Evolutionary conservation across 2,797 vertebrate genomes (phyloP).

Genomic region (Cyprinella venusta): DNA sequence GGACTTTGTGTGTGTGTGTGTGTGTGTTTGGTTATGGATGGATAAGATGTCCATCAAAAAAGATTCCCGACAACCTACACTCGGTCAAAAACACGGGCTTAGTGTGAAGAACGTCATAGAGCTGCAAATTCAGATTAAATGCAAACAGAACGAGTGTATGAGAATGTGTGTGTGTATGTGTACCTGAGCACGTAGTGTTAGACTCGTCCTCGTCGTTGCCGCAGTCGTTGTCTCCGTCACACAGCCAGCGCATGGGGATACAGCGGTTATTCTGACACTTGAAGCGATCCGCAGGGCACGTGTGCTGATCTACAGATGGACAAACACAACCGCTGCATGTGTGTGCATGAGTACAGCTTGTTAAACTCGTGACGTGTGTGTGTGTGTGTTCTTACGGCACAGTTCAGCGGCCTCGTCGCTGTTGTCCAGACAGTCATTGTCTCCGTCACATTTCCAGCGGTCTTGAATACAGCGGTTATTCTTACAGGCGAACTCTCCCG

Average conservation of each 20-base stretch:
- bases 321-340: not conserved
- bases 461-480: slow-evolving; percentile 94
- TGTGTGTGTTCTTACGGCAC: slow-evolving; percentile 82
- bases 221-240: slow-evolving; percentile 95
- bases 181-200: slow-evolving; percentile 92
- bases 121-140: slow-evolving; percentile 50
- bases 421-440: slow-evolving; percentile 96
- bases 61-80: too few relatives aligned
- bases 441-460: slow-evolving; percentile 93
- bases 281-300: slow-evolving; percentile 93
- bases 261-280: slow-evolving; percentile 98
- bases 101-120: not conserved
- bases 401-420: slow-evolving; percentile 87
- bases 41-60: not conserved
- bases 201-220: slow-evolving; percentile 95
- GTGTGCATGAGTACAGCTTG: not conserved
- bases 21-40: not conserved
- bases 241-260: slow-evolving; percentile 96
- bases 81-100: not conserved
- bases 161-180: slow-evolving; percentile 38
- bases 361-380: not conserved
- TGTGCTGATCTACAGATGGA: slow-evolving; percentile 88
- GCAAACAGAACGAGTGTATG: slow-evolving; percentile 18
- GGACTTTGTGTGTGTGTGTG: not conserved
- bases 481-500: slow-evolving; percentile 91